Evolutionary conservation across 2,888 invertebrate species (phyloP).

Genomic region (Andrena praecox): DNA sequence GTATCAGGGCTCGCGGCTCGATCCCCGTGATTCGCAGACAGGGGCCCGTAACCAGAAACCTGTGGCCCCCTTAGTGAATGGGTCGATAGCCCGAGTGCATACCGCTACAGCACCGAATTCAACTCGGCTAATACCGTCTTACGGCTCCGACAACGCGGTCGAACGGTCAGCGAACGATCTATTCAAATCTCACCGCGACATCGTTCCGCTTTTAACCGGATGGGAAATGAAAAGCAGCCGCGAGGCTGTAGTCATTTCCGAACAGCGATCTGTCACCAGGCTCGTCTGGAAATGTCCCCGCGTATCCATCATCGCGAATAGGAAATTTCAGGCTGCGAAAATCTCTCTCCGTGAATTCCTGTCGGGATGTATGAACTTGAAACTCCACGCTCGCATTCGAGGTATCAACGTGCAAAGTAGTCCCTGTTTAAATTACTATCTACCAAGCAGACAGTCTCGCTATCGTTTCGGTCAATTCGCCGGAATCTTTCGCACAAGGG

Average conservation of each 20-base stretch:
- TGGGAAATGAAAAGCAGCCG: constrained; percentile 1
- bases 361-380: neutral
- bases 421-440: neutral
- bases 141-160: constrained; percentile 18
- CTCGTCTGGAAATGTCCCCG: neutral
- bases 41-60: constrained; percentile 48
- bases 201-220: constrained; percentile 19
- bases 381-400: neutral
- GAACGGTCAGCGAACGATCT: constrained; percentile 19
- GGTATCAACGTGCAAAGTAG: neutral
- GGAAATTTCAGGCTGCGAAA: neutral
- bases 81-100: constrained; percentile 43
- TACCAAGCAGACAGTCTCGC: neutral
- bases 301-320: neutral
- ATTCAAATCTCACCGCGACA: constrained; percentile 21
- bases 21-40: constrained; percentile 47
- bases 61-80: constrained; percentile 48
- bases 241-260: constrained; percentile 8
- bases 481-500: neutral
- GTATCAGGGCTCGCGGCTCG: constrained; percentile 20
- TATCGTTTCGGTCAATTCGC: neutral
- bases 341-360: neutral
- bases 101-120: constrained; percentile 30
- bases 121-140: constrained; percentile 50
- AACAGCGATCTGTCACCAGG: neutral